Evolutionary conservation across 2,888 invertebrate species (phyloP).

Genomic region (Periphyllus acericola): DNA sequence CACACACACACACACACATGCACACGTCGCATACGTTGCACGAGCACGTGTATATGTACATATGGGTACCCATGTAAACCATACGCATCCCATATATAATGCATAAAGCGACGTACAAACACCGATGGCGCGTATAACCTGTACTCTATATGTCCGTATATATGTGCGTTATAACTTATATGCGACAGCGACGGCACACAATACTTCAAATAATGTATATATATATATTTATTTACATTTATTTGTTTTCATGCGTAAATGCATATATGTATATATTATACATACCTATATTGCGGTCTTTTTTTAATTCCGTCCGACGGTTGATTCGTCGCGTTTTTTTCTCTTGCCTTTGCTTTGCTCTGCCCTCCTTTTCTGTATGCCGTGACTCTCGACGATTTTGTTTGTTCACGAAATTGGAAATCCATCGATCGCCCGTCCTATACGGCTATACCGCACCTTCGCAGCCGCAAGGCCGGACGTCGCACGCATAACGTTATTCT

Average conservation of each 20-base stretch:
- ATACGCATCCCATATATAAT: not conserved
- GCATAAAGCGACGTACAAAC: not conserved
- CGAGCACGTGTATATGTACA: too few relatives aligned
- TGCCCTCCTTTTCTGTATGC: not conserved
- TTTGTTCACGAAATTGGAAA: constrained; percentile 20
- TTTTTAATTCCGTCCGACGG: not conserved
- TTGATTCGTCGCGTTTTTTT: not conserved
- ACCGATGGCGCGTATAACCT: not conserved
- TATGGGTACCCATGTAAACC: too few relatives aligned
- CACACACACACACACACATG: not conserved
- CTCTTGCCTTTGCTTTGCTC: not conserved
- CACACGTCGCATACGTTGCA: too few relatives aligned
- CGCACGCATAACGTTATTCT: too few relatives aligned
- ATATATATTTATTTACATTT: too few relatives aligned
- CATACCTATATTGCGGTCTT: not conserved
- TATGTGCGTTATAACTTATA: too few relatives aligned
- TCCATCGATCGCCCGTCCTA: not conserved
- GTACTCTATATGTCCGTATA: too few relatives aligned
- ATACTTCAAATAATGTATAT: too few relatives aligned
- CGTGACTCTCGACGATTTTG: not conserved
- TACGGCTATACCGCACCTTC: not conserved
- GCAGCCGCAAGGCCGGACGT: not conserved
- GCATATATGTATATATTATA: not conserved
- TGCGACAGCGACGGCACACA: too few relatives aligned
- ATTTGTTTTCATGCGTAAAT: not conserved